Conservation (phyloP, 2,797 vertebrate genomes). For the Strix occidentalis region DNA sequence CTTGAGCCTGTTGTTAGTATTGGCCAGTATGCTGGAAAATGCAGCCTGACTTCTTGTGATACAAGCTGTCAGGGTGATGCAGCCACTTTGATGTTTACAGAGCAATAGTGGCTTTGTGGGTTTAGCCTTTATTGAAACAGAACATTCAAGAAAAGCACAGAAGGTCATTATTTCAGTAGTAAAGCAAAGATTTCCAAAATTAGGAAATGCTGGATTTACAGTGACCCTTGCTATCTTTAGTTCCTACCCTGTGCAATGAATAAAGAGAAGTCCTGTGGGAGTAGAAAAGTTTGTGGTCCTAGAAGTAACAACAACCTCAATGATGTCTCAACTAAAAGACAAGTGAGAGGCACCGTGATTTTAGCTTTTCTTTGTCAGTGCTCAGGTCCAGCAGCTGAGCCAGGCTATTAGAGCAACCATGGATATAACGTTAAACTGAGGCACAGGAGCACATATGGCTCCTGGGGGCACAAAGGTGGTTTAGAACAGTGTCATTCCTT, state of each 20-base stretch:
- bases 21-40: neutral
- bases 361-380: neutral
- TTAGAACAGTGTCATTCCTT: neutral
- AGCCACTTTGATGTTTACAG: neutral
- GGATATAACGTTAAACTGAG: neutral
- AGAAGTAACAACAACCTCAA: neutral
- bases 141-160: neutral
- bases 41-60: neutral
- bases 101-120: too few relatives aligned
- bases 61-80: neutral
- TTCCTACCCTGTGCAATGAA: neutral
- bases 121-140: too few relatives aligned
- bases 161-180: neutral
- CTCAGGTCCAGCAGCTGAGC: neutral
- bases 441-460: neutral
- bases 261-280: neutral
- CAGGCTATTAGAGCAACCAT: neutral
- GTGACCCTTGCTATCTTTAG: neutral
- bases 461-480: neutral
- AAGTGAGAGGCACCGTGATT: neutral
- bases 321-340: neutral
- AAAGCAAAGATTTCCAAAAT: neutral
- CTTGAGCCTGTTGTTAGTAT: neutral
- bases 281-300: neutral
- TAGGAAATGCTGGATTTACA: neutral